Evolutionary conservation across 2,797 vertebrate genomes (phyloP).

Genomic region (Sebastes wilsoni): DNA sequence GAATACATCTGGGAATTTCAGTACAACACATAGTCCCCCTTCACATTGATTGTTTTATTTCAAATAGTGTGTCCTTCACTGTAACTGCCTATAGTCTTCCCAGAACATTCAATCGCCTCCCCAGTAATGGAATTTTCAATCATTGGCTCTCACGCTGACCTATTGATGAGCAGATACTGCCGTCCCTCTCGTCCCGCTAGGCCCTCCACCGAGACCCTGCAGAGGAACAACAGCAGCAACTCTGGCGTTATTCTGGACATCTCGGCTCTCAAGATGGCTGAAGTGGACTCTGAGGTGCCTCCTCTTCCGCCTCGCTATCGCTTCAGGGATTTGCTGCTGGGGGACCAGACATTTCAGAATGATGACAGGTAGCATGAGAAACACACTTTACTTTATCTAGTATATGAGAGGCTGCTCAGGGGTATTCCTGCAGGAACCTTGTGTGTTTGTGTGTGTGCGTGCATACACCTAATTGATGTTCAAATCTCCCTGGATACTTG

Average conservation of each 20-base stretch:
- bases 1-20: not conserved
- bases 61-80: not conserved
- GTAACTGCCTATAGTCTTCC: not conserved
- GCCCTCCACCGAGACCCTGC: slow-evolving; percentile 68
- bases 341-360: slow-evolving; percentile 93
- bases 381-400: not conserved
- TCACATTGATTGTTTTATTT: not conserved
- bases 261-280: slow-evolving; percentile 88
- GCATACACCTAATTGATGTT: not conserved
- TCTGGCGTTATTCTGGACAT: slow-evolving; percentile 88
- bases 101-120: not conserved
- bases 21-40: not conserved
- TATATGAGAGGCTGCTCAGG: not conserved
- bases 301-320: slow-evolving; percentile 94
- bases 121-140: not conserved
- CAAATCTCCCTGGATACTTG: not conserved
- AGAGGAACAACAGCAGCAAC: slow-evolving; percentile 83
- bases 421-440: not conserved
- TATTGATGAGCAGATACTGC: slow-evolving; percentile 1
- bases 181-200: slow-evolving; percentile 35
- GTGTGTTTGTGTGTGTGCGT: not conserved
- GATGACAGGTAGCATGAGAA: slow-evolving; percentile 90
- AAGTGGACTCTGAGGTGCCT: slow-evolving; percentile 92
- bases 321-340: slow-evolving; percentile 93
- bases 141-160: not conserved